These are phyloP conservation scores for Whitmania pigra DNA, from an alignment of 1,140 invertebrate species.

Conservation along the genomic window DNA sequence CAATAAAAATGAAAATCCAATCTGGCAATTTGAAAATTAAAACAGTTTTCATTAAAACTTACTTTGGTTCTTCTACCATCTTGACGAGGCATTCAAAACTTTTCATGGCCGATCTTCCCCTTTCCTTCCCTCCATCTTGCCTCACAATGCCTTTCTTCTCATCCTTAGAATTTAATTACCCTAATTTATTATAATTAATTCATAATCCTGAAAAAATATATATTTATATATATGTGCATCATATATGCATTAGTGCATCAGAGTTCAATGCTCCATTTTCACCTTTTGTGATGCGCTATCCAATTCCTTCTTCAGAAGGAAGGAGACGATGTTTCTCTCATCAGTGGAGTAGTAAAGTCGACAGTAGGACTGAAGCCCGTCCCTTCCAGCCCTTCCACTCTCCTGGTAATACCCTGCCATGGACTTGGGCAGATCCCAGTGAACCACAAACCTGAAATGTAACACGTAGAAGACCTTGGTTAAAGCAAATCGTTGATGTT, in stretches of 20 bases:
- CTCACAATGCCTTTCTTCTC: not conserved
- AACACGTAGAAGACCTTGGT: not conserved
- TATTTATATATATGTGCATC: too few species aligned
- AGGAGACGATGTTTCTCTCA: constrained; percentile 65
- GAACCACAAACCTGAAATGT: constrained; percentile 50
- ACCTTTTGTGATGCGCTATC: constrained; percentile 42
- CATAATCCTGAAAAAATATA: not conserved
- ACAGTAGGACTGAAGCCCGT: constrained; percentile 54
- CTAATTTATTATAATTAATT: not conserved
- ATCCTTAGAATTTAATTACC: constrained; percentile 3
- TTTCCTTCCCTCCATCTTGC: constrained; percentile 33
- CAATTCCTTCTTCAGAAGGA: constrained; percentile 59
- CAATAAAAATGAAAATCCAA: not conserved
- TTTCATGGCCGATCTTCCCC: constrained; percentile 49
- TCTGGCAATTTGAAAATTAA: not conserved
- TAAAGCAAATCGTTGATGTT: not conserved
- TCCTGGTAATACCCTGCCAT: constrained; percentile 98
- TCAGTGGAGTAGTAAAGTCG: constrained; percentile 60
- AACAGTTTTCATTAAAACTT: constrained; percentile 2
- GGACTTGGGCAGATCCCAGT: constrained; percentile 84
- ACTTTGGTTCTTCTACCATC: constrained; percentile 46
- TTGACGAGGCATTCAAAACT: constrained; percentile 63
- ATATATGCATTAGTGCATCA: too few species aligned
- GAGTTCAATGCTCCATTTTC: not conserved
- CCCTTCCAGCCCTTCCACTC: constrained; percentile 82